Percentiles rank a stretch among this genome's conserved stretches.
phyloP scores from a whole-genome alignment of 2,797 vertebrate genomes.

The Craterocephalus amniculus region DNA sequence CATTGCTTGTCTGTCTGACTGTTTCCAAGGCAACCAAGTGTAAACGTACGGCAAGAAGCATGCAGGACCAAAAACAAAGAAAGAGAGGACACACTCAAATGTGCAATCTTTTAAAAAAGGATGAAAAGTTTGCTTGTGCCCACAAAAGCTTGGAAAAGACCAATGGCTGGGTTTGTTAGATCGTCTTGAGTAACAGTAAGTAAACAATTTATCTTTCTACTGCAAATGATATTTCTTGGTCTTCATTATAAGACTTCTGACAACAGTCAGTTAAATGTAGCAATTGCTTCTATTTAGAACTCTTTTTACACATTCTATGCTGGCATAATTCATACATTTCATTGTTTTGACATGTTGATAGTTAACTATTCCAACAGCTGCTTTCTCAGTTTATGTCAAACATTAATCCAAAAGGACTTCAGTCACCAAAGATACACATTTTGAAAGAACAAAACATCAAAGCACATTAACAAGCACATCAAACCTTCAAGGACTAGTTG shows the following conservation, averaged over 20 bases:
- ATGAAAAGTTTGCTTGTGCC: conserved; percentile 30
- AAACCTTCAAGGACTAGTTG: not conserved
- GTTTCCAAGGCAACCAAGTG: conserved; percentile 77
- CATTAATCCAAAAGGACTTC: conserved; percentile 18
- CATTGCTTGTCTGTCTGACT: conserved; percentile 42
- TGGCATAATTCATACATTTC: not conserved
- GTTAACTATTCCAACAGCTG: not conserved
- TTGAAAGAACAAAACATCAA: not conserved
- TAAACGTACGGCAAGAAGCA: conserved; percentile 77
- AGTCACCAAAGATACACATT: not conserved
- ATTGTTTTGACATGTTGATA: not conserved
- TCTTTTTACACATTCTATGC: not conserved
- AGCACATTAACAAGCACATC: not conserved
- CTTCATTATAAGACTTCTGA: not conserved
- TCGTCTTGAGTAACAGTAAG: conserved; percentile 37
- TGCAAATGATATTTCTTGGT: not conserved
- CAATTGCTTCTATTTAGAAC: not conserved
- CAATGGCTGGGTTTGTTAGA: not conserved
- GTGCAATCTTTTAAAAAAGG: conserved; percentile 28
- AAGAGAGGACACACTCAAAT: conserved; percentile 42
- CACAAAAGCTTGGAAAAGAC: conserved; percentile 4
- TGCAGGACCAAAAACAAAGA: conserved; percentile 24
- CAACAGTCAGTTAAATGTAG: not conserved
- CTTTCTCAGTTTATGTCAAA: conserved; percentile 24
- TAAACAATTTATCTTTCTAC: conserved; percentile 3